phyloP scores from a whole-genome alignment of 2,888 invertebrate species.

The Acrobasis repandana region DNA sequence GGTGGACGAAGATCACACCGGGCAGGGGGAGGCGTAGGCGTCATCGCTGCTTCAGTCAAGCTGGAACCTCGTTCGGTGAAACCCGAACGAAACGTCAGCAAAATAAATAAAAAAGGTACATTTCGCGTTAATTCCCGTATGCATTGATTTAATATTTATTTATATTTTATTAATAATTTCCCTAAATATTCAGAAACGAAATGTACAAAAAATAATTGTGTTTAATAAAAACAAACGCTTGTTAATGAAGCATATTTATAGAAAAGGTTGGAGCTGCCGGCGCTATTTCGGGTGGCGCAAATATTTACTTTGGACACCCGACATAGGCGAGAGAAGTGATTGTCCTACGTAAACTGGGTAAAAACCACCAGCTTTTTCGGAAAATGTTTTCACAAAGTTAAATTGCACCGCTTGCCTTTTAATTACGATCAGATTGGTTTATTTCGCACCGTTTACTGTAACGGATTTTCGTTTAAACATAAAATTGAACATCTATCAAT shows the following conservation, averaged over 20 bases:
- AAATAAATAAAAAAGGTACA: no score
- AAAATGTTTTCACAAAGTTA: neutral
- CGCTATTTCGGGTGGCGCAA: slow-evolving; percentile 33
- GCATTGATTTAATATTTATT: no score
- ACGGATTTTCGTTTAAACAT: no score
- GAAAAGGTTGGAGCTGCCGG: slow-evolving; percentile 17
- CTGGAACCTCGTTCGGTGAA: no score
- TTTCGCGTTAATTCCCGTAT: no score
- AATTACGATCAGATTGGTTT: neutral
- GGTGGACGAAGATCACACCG: no score
- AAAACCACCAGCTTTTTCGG: neutral
- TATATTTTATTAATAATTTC: no score
- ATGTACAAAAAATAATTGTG: slow-evolving; percentile 2
- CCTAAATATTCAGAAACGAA: neutral
- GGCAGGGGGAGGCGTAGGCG: no score
- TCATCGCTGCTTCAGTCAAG: no score
- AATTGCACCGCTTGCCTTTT: slow-evolving; percentile 4
- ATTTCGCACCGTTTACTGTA: neutral
- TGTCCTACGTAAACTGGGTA: slow-evolving; percentile 15
- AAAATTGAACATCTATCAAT: no score
- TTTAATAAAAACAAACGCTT: slow-evolving; percentile 6
- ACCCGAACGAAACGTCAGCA: no score
- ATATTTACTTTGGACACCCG: slow-evolving; percentile 34
- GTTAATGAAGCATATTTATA: slow-evolving; percentile 36
- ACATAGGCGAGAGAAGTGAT: slow-evolving; percentile 15